Conservation (phyloP, 2,888 invertebrate species). For the Ochropacha duplaris region DNA sequence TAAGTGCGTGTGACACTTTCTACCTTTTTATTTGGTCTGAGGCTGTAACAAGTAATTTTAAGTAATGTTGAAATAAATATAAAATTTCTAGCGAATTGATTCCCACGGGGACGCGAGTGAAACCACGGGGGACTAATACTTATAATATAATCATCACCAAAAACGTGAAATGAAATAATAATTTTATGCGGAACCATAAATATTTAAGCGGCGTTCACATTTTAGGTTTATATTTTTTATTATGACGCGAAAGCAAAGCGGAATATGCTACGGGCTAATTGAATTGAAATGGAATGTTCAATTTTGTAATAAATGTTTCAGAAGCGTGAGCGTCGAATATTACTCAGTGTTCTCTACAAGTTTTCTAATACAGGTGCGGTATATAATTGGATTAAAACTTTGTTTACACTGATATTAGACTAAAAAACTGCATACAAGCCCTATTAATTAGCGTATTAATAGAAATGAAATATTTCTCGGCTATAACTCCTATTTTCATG, state of each 20-base stretch:
- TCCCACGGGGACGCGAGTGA: too few species aligned
- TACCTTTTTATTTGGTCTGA: too few species aligned
- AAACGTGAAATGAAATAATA: neutral
- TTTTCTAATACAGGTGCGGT: conserved; percentile 16
- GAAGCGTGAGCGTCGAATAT: conserved; percentile 27
- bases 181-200: conserved; percentile 12
- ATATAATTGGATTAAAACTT: conserved; percentile 12
- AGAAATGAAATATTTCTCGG: neutral
- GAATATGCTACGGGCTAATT: conserved; percentile 31
- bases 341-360: conserved; percentile 16
- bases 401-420: conserved; percentile 12
- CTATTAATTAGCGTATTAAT: neutral
- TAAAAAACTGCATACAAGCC: neutral
- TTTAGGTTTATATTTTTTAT: conserved; percentile 10
- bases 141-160: neutral
- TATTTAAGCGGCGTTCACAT: neutral
- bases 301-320: conserved; percentile 36
- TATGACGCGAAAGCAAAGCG: conserved; percentile 18
- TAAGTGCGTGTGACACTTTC: too few species aligned
- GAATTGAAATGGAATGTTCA: conserved; percentile 37
- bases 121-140: too few species aligned
- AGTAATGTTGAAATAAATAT: too few species aligned
- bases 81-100: too few species aligned
- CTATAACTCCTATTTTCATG: too few species aligned
- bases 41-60: too few species aligned